phyloP scores from a whole-genome alignment of 2,797 vertebrate species.

The Mallotus villosus region DNA sequence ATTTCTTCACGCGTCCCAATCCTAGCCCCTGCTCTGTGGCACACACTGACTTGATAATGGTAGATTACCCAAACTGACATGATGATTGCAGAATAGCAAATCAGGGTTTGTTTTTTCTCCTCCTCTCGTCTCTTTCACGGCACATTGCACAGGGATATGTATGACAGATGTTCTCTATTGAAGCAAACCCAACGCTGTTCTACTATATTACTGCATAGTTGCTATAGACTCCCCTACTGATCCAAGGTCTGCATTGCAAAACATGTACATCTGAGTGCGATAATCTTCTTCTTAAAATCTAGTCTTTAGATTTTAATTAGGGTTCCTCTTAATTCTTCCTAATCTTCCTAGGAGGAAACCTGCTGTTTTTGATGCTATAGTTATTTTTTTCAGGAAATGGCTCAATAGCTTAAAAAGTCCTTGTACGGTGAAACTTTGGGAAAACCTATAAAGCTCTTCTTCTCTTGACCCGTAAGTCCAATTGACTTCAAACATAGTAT shows the following conservation, averaged over 20 bases:
- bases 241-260: neutral
- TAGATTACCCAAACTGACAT: slow-evolving; percentile 47
- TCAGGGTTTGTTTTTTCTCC: slow-evolving; percentile 17
- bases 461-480: too few relatives aligned
- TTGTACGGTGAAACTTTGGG: too few relatives aligned
- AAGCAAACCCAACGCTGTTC: slow-evolving; percentile 25
- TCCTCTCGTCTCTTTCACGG: slow-evolving; percentile 45
- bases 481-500: too few relatives aligned
- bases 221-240: slow-evolving; percentile 12
- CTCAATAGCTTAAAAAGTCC: too few relatives aligned
- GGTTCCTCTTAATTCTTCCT: too few relatives aligned
- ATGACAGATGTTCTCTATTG: slow-evolving; percentile 56
- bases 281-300: too few relatives aligned
- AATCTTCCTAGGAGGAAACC: too few relatives aligned
- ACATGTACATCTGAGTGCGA: too few relatives aligned
- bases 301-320: too few relatives aligned
- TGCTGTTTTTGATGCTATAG: too few relatives aligned
- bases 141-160: slow-evolving; percentile 55
- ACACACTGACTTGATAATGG: slow-evolving; percentile 49
- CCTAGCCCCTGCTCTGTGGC: neutral
- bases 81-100: slow-evolving; percentile 38
- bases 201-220: slow-evolving; percentile 14
- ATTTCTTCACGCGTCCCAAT: slow-evolving; percentile 40
- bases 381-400: too few relatives aligned
- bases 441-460: too few relatives aligned